These are phyloP conservation scores for Pachypeltis micranthus DNA, from an alignment of 1,140 invertebrate genomes.

Conservation along the genomic window DNA sequence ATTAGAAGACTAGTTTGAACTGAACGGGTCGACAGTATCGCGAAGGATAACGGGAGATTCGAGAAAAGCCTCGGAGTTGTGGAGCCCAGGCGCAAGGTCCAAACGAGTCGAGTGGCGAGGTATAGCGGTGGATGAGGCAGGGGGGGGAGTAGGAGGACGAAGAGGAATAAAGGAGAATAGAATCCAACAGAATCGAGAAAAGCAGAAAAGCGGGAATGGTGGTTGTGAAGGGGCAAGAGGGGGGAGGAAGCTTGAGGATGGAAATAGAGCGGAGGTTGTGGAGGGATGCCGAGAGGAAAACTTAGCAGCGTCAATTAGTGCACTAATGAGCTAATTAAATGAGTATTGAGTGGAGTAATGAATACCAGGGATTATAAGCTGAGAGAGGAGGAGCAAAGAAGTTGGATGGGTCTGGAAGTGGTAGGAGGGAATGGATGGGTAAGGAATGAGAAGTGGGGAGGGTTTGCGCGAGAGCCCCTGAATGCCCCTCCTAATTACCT, in stretches of 20 bases:
- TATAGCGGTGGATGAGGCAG: too few species aligned
- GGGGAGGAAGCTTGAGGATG: neutral
- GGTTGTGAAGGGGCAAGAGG: neutral
- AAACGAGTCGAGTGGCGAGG: too few species aligned
- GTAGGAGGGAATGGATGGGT: too few species aligned
- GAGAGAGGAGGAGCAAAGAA: neutral
- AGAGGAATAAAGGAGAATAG: neutral
- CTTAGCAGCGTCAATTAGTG: constrained; percentile 24
- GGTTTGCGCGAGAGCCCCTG: neutral
- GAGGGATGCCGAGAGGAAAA: constrained; percentile 7
- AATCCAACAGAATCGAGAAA: neutral
- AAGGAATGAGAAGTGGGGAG: too few species aligned
- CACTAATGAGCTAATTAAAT: constrained; percentile 27
- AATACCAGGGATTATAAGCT: constrained; percentile 22
- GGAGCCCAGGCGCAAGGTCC: too few species aligned
- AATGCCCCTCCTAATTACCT: constrained; percentile 12
- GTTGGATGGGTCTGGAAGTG: too few species aligned
- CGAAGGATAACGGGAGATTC: too few species aligned
- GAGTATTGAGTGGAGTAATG: constrained; percentile 25
- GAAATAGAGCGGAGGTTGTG: neutral
- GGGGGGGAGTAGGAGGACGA: neutral
- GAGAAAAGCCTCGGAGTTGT: too few species aligned
- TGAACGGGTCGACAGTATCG: too few species aligned
- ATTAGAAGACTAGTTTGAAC: too few species aligned
- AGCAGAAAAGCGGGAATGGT: neutral